These are phyloP conservation scores for Pogonus chalceus DNA, from an alignment of 1,140 invertebrate species.

Conservation along the genomic window DNA sequence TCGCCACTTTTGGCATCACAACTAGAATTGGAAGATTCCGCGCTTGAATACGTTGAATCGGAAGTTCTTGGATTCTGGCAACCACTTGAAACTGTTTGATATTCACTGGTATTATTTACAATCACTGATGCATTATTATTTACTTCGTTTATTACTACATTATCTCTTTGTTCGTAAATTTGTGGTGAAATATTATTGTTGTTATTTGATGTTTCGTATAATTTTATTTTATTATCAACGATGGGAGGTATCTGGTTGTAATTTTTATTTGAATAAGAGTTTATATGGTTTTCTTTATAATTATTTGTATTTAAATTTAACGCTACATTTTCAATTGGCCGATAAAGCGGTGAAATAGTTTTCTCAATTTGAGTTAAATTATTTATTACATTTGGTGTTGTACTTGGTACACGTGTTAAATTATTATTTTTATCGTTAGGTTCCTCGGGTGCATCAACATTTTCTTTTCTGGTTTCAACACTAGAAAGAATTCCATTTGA, in stretches of 20 bases:
- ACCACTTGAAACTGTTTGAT: background rate
- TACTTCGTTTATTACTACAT: background rate
- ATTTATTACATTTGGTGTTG: background rate
- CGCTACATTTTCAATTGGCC: too few relatives aligned
- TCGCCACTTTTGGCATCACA: slow-evolving; percentile 10
- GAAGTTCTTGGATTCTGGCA: background rate
- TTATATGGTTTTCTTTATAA: too few relatives aligned
- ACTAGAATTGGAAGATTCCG: background rate
- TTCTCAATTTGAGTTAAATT: background rate
- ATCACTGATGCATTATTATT: background rate
- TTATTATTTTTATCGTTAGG: background rate
- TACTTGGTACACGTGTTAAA: background rate
- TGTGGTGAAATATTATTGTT: background rate
- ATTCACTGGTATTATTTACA: background rate
- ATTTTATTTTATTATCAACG: too few relatives aligned
- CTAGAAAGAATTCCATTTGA: background rate
- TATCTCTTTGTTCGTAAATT: background rate
- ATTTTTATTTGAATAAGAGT: too few relatives aligned
- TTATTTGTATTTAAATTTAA: too few relatives aligned
- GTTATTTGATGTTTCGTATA: too few relatives aligned
- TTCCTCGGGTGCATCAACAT: background rate
- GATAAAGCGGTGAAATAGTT: background rate
- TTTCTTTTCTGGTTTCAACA: background rate
- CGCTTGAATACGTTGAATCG: background rate
- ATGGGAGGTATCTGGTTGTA: too few relatives aligned